Evolutionary conservation across 2,113 vertebrate species (phyloP), one percentile per base, ranked within the genome.

Genomic region (Phainopepla nitens): DNA sequence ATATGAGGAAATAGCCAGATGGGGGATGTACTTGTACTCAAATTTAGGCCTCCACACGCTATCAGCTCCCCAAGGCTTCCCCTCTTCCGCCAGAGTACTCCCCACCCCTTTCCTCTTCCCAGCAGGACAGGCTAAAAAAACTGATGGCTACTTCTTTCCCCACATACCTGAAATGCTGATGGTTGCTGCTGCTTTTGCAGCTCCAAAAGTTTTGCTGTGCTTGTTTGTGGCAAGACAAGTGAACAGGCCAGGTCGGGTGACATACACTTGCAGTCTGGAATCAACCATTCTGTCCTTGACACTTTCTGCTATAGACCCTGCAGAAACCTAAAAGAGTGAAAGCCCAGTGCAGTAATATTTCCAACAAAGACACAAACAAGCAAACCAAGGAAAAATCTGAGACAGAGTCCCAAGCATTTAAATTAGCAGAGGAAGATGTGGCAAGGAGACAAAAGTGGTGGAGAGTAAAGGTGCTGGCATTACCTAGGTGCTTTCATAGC

Each of bases 201-300:
- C 99, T 79, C 98, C 99, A 15, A 98, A 98, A 47, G 98, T 99
- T n/a, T 99, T 99, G 27, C 98, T 99, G 64, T 99, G 99, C 53
- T 98, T 98, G 93, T 99, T 99, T 5, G 98, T 99, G 65, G 99
- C 99, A 31, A 99, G 97, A 57, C 99, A 99, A 7, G 99, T 99
- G 95, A 99, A 99, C 36, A 99, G 98, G 57, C 99, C 98, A 3
- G 99, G 99, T 70, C 98, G 98, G 49, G 98, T 99, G 83, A 99
- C 98, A 0, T 98, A 98, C 49, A 99, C 98, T 62, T 98, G 98
- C 23, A 99, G 97, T 61, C 98, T 97, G 16, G 99, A 99, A 71
- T 99, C 97, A 73, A 99, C 98, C 83, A 99, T 97, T 82, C 99
- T 98, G 71, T 98, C 99, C 80, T 98, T 98, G 66, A 99, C 79